Conservation (phyloP, 2,113 vertebrate genomes). For the Epinephelus fuscoguttatus region DNA sequence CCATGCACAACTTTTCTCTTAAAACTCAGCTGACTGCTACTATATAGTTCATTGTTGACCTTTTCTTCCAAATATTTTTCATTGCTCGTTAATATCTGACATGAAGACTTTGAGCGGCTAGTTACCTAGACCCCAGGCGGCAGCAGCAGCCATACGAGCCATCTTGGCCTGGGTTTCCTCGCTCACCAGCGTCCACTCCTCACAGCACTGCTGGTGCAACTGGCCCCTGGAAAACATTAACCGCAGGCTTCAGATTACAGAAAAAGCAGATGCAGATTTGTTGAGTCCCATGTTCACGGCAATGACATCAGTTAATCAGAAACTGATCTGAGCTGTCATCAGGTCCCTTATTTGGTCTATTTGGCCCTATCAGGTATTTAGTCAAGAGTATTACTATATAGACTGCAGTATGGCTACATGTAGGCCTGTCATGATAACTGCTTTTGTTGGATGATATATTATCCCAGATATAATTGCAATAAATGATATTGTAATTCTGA, state of each 20-base stretch:
- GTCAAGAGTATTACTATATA: not conserved
- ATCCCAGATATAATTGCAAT: too few species aligned
- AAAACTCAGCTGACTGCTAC: not conserved
- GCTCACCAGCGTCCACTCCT: slow-evolving; percentile 96
- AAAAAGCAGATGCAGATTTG: slow-evolving; percentile 20
- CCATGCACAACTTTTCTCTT: not conserved
- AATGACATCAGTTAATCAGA: slow-evolving; percentile 8
- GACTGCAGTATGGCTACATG: not conserved
- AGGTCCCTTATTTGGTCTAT: slow-evolving; percentile 2
- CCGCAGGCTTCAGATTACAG: slow-evolving; percentile 1
- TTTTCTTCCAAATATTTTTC: not conserved
- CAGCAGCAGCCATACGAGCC: slow-evolving; percentile 99
- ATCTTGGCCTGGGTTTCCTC: slow-evolving; percentile 98
- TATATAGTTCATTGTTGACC: not conserved
- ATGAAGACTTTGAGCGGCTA: slow-evolving; percentile 70
- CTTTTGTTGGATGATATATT: too few species aligned
- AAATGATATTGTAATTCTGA: too few species aligned
- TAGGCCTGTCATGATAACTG: too few species aligned
- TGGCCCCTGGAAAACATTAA: slow-evolving; percentile 89
- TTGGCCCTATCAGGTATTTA: not conserved
- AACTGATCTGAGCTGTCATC: not conserved
- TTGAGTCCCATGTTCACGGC: not conserved
- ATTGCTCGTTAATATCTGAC: not conserved
- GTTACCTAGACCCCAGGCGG: slow-evolving; percentile 97
- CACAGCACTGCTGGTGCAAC: slow-evolving; percentile 98